These are phyloP conservation scores for Chrysaora quinquecirrha DNA, from an alignment of 30 jellyfish, hydroid and myxozoan genomes.

Conservation along the genomic window DNA sequence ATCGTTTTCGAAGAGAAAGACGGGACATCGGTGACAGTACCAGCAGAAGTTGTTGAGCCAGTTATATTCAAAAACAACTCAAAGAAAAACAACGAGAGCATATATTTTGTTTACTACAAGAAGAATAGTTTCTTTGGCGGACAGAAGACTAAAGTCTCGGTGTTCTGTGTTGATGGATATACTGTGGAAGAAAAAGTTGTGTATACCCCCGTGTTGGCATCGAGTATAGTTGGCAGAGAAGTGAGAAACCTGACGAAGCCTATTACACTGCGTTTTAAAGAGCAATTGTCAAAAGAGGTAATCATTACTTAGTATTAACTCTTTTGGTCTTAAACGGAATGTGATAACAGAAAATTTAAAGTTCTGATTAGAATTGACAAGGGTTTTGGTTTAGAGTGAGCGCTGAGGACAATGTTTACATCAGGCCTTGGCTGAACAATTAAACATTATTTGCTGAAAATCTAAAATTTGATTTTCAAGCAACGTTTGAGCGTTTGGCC, in stretches of 20 bases:
- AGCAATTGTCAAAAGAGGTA: constrained; percentile 65
- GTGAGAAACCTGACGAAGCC: constrained; percentile 84
- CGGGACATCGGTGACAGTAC: constrained; percentile 64
- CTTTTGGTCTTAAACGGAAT: too few relatives aligned
- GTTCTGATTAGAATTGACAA: too few relatives aligned
- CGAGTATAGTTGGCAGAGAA: constrained; percentile 86
- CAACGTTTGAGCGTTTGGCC: too few relatives aligned
- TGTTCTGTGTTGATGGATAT: constrained; percentile 77
- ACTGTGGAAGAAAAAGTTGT: constrained; percentile 75
- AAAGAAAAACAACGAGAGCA: constrained; percentile 60
- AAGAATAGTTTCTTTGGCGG: constrained; percentile 82
- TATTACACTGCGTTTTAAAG: constrained; percentile 74
- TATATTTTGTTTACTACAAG: constrained; percentile 90
- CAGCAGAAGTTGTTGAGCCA: constrained; percentile 49
- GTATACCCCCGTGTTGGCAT: constrained; percentile 91
- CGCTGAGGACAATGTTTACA: too few relatives aligned
- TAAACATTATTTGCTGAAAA: too few relatives aligned
- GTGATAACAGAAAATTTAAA: too few relatives aligned
- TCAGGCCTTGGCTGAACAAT: too few relatives aligned
- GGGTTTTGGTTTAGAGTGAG: too few relatives aligned
- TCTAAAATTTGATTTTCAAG: too few relatives aligned
- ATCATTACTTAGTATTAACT: too few relatives aligned
- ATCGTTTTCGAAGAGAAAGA: constrained; percentile 79
- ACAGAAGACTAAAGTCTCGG: constrained; percentile 43
- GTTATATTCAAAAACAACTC: constrained; percentile 13